Percentiles rank a stretch among this genome's conserved stretches.
These are phyloP conservation scores for Drosophila nebulosa DNA, from an alignment of 1,140 invertebrate species.

Conservation along the genomic window DNA sequence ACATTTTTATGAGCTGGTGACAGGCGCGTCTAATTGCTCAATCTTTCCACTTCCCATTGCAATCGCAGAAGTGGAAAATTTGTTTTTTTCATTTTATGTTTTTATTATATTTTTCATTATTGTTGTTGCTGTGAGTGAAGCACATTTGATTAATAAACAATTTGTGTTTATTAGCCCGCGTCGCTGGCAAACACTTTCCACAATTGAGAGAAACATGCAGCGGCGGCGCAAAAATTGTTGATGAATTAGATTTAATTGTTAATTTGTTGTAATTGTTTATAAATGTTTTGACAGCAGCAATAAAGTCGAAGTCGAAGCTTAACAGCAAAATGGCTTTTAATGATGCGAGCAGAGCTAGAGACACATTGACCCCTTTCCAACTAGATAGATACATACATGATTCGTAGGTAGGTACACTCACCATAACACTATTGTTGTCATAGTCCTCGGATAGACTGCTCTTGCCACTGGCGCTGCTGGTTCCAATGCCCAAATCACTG, in stretches of 20 bases:
- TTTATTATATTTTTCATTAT: slow-evolving; percentile 44
- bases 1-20: slow-evolving; percentile 29
- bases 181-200: slow-evolving; percentile 61
- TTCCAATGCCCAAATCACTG: slow-evolving; percentile 90
- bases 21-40: slow-evolving; percentile 62
- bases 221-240: slow-evolving; percentile 22
- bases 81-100: slow-evolving; percentile 9
- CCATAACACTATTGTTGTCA: slow-evolving; percentile 86
- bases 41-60: slow-evolving; percentile 24
- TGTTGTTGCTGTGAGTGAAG: slow-evolving; percentile 30
- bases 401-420: too few relatives aligned
- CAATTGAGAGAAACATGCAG: slow-evolving; percentile 18
- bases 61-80: slow-evolving; percentile 43
- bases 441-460: slow-evolving; percentile 87
- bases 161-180: slow-evolving; percentile 70
- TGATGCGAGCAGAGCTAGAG: slow-evolving; percentile 10
- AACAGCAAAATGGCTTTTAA: slow-evolving; percentile 18
- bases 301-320: slow-evolving; percentile 1
- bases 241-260: slow-evolving; percentile 62
- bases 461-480: slow-evolving; percentile 88
- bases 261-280: slow-evolving; percentile 61
- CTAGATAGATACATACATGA: too few relatives aligned
- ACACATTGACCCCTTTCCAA: neutral
- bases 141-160: slow-evolving; percentile 66
- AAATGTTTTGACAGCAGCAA: slow-evolving; percentile 39